Conservation (phyloP, 2,113 vertebrate species). For the Xiphophorus maculatus region DNA sequence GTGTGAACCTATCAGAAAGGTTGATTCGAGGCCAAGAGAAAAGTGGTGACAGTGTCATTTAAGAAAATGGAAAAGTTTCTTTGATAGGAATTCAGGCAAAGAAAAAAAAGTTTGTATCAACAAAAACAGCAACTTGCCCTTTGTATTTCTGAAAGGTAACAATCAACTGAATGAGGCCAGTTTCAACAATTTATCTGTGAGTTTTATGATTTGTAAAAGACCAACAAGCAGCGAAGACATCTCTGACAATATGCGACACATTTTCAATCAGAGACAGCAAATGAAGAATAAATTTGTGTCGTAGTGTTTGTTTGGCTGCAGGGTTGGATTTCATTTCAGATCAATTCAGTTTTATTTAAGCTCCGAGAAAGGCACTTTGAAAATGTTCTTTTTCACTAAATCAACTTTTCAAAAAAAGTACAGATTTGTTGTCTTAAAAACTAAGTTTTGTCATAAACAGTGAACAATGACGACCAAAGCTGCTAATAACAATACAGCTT, state of each 20-base stretch:
- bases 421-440: not conserved
- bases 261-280: not conserved
- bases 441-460: not conserved
- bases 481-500: not conserved
- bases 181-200: not conserved
- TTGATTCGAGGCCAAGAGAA: constrained; percentile 34
- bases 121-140: not conserved
- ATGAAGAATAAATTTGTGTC: not conserved
- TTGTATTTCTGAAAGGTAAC: not conserved
- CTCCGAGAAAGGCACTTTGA: not conserved
- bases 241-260: not conserved
- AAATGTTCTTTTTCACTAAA: not conserved
- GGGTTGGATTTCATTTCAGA: not conserved
- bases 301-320: not conserved
- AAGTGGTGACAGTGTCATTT: constrained; percentile 35
- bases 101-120: not conserved
- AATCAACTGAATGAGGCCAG: not conserved
- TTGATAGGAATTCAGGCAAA: not conserved
- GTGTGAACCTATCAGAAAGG: constrained; percentile 30
- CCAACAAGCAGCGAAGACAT: not conserved
- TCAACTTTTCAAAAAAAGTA: not conserved
- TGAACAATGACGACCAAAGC: not conserved
- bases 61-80: constrained; percentile 7
- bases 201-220: not conserved
- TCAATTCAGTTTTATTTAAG: not conserved